Conservation (phyloP, 2,113 vertebrate genomes). For the Petaurus breviceps region DNA sequence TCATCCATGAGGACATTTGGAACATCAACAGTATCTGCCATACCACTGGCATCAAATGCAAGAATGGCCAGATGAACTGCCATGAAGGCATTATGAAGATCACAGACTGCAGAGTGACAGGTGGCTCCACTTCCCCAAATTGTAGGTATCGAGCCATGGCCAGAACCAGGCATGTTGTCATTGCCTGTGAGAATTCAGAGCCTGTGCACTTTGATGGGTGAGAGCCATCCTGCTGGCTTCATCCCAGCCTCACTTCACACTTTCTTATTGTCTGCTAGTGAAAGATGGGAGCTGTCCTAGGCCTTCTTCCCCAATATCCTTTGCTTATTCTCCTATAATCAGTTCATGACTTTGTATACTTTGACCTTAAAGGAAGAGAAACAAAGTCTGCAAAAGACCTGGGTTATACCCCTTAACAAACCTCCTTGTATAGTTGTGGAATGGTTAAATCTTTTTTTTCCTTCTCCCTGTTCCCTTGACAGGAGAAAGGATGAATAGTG, state of each 20-base stretch:
- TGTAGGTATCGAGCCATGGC: conserved; percentile 63
- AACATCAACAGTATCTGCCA: conserved; percentile 67
- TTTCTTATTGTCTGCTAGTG: neutral
- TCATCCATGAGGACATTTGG: conserved; percentile 75
- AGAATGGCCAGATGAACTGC: conserved; percentile 68
- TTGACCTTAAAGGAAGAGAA: conserved; percentile 31
- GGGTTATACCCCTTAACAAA: conserved; percentile 30
- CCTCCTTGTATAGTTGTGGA: neutral
- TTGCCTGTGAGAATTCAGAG: conserved; percentile 68
- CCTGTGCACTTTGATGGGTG: conserved; percentile 76
- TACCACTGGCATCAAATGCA: conserved; percentile 46
- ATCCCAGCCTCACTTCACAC: neutral
- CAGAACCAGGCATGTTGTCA: conserved; percentile 58
- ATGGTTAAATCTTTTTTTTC: conserved; percentile 1
- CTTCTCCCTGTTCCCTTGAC: neutral
- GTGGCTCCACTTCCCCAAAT: conserved; percentile 43
- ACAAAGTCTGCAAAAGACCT: neutral
- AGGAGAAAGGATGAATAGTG: neutral
- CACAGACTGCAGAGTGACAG: conserved; percentile 72
- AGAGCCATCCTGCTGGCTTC: neutral
- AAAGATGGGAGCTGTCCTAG: neutral
- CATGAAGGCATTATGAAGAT: conserved; percentile 63
- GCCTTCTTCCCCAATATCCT: neutral
- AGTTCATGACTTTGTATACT: neutral
- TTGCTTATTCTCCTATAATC: neutral